These are phyloP conservation scores for Gallinago paraguaiae DNA, from an alignment of 2,113 vertebrate genomes.

Conservation along the genomic window DNA sequence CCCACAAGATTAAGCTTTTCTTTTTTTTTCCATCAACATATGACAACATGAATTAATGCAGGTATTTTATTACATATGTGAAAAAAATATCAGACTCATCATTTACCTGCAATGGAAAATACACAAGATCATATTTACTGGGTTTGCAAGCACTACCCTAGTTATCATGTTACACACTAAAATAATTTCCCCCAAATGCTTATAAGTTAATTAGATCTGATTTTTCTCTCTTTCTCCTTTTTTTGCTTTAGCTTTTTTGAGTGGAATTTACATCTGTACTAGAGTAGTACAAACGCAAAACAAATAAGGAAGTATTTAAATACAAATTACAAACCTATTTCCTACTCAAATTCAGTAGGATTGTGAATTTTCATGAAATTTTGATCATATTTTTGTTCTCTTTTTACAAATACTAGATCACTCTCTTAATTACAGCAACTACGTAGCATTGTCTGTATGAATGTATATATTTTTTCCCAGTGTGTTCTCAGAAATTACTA, in stretches of 20 bases:
- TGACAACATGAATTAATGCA: neutral
- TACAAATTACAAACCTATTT: neutral
- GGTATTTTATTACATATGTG: conserved; percentile 11
- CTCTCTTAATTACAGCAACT: neutral
- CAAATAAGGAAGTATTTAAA: neutral
- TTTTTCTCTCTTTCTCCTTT: neutral
- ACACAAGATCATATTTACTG: neutral
- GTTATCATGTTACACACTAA: neutral
- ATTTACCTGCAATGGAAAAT: conserved; percentile 6
- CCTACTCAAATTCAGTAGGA: neutral
- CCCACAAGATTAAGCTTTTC: conserved; percentile 7
- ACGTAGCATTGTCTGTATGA: neutral
- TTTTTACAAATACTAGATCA: neutral
- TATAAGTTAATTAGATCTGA: conserved; percentile 8
- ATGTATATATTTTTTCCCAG: neutral
- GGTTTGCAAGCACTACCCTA: neutral
- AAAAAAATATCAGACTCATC: neutral
- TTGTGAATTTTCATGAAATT: neutral
- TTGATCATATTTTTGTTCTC: neutral
- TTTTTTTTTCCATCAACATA: neutral
- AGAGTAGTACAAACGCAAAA: neutral
- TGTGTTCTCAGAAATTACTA: neutral
- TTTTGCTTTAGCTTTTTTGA: neutral
- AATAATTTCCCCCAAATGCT: neutral
- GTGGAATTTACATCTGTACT: neutral